Base-by-base conservation (phyloP, 1,140 invertebrate genomes). In the Diachasma alloeum region DNA sequence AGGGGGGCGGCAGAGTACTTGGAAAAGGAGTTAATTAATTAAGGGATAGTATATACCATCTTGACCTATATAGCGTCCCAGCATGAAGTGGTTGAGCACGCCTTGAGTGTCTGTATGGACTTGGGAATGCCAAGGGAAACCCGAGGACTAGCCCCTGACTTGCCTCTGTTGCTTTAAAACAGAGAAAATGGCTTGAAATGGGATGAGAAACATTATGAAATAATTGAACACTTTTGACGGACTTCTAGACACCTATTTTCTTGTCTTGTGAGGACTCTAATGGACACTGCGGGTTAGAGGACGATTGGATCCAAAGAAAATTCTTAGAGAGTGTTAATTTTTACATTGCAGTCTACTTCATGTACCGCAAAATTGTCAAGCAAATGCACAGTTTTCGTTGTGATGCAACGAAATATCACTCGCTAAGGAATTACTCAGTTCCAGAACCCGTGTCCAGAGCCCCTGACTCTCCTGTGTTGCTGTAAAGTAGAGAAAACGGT, bases 21-120 rank as follows among this genome's bases (percentile, higher is more conserved):
- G 13, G 24, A 39, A 48, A 80, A 80, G 71, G 56, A 77, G 74
- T 81, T 80, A 82, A 83, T 83, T 83, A 83, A 83, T 80, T 82
- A 80, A 81, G 75, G 74, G 73, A 82, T 71, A 56, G 76, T 77
- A 24, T 24, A 36, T 31, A 46, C n/a, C 69, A 44, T 74, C 74
- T 80, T 69, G 80, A 81, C 80, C 78, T 80, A 81, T 70, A 81
- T 82, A 63, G 74, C 76, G 37, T 36, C 36, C 74, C 72, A 67
- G 4, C 10, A 15, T 72, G 39, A 69, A 77, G 79, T 78, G 74
- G 74, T 77, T 74, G 78, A 79, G 78, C 74, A 81, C 67, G 59
- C 74, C 77, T 53, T 67, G 59, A 67, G 26, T 37, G 53, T 74
- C 37, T 37, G 42, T 4, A 17, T 44, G 26, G 31, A 13, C 4